Base-by-base conservation (phyloP, 2,888 invertebrate genomes). In the Odontomyia ornata region DNA sequence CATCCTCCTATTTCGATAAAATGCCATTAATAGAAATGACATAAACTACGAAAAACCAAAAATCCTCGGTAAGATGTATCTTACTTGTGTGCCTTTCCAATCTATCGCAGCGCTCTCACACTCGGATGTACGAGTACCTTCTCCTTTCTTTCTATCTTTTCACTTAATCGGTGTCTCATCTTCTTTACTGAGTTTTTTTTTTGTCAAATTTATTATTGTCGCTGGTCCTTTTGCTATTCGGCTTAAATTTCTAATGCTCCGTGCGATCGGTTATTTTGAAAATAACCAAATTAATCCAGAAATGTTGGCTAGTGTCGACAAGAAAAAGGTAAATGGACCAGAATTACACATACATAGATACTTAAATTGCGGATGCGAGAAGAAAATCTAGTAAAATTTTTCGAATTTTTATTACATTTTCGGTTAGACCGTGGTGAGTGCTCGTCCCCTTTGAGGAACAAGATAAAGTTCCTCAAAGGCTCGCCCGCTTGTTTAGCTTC, bases 11-110 rank as follows among this genome's bases (percentile, higher is more conserved):
- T 36, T 36, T 9, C 36, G 69, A 69, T 69, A 56, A 72, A 69
- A 28, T 28, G 30, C 72, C 72, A 72, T 72, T 72, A 72, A 72
- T 72, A 72, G 72, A 72, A 72, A 72, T 72, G 72, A 72, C 72
- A 72, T 56, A 72, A 72, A 72, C 72, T 23, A 30, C 65, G 36
- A 25, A 69, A 46, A 43, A 64, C n/a, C n/a, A n/a, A 67, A 67
- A 69, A 25, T 21, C 47, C 21, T 47, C 46, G 30, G 69, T 46
- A 46, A 64, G 30, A 30, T 25, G 46, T 46, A 47, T 47, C 69
- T 23, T 60, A 60, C 23, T 65, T 11, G 3, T 69, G 28, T 47
- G 47, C 69, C 69, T 46, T 69, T 69, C 69, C 25, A 47, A 69
- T 47, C 15, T 15, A 36, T 62, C 9, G 25, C 13, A 23, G 36